Base-by-base conservation (phyloP, 2,797 vertebrate genomes). In the Sphenodon punctatus region DNA sequence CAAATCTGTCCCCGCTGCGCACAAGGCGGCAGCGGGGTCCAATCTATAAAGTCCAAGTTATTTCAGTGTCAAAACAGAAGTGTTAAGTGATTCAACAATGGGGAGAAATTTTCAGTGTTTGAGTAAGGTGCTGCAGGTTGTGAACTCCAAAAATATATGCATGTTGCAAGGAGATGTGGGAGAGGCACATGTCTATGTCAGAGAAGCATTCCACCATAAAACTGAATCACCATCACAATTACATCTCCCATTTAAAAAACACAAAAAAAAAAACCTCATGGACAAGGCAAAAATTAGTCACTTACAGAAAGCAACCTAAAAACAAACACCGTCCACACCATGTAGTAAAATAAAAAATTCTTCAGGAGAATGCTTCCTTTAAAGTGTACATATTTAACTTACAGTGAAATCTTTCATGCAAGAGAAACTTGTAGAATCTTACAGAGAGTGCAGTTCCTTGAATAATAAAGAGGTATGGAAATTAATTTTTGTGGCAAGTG, bases 401-500 rank as follows among this genome's bases (percentile, higher is more conserved):
- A 74, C 2, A 16, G 6, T 4, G 78, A 45, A 41, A 25, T 71
- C 4, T 63, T 13, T 71, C 9, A 30, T 7, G 36, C 25, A 68
- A 22, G 82, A 76, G 17, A 55, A 63, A 74, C 36, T 59, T 59
- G 56, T 76, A 63, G 46, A 78, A 38, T 3, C 7, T 59, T 71
- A 73, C 86, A 78, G 63, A 23, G 12, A 59, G 3, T 48, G 3
- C n/a, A 68, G 1, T 1, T 1, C 49, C 72, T 51, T 75, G 7
- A 6, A 23, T 36, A 16, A 64, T 32, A 42, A 34, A 36, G 16
- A 1, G 0, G 0, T 4, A 5, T 6, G 1, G 7, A 67, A 80
- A 82, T 67, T 36, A 5, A 34, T 8, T 39, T 53, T 25, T 68
- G 0, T 25, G 9, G 32, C 42, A 19, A 34, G 56, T 70, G 3